Evolutionary conservation across 2,797 vertebrate genomes (phyloP).

Genomic region (Sebastes flavidus): DNA sequence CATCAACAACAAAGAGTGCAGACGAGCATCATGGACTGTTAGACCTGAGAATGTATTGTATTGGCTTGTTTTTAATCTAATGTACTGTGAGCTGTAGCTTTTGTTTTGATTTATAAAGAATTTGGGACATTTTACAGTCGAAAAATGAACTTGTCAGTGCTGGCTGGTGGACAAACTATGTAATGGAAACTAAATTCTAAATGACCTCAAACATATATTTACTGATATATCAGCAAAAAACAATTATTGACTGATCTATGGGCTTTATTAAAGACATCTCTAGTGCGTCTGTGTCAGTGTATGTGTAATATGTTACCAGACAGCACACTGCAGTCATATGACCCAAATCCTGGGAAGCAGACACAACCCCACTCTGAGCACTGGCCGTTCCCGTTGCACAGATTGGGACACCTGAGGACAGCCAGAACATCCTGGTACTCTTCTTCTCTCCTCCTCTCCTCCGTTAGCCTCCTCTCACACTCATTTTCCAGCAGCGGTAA

Average conservation of each 20-base stretch:
- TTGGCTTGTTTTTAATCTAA: not conserved
- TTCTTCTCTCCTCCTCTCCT: conserved; percentile 72
- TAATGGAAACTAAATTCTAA: not conserved
- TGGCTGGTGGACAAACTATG: not conserved
- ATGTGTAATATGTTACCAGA: conserved; percentile 78
- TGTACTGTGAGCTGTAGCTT: not conserved
- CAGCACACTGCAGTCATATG: conserved; percentile 85
- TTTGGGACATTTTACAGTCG: not conserved
- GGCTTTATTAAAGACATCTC: not conserved
- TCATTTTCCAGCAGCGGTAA: conserved; percentile 90
- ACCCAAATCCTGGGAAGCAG: conserved; percentile 87
- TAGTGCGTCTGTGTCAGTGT: not conserved
- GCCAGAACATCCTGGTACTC: conserved; percentile 70
- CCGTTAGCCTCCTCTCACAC: conserved; percentile 87
- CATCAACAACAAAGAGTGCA: conserved; percentile 37
- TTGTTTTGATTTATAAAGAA: not conserved
- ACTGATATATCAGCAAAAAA: not conserved
- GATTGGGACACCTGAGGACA: conserved; percentile 84
- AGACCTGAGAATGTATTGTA: not conserved
- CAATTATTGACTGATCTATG: rapidly evolving
- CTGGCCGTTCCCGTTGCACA: conserved; percentile 86
- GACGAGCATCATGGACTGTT: not conserved
- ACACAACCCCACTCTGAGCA: conserved; percentile 88
- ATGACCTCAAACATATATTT: not conserved
- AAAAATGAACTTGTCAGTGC: not conserved